Percentiles rank a stretch among this genome's conserved stretches.
Conservation (phyloP, 2,888 invertebrate genomes). For the Crepidodera aurea region DNA sequence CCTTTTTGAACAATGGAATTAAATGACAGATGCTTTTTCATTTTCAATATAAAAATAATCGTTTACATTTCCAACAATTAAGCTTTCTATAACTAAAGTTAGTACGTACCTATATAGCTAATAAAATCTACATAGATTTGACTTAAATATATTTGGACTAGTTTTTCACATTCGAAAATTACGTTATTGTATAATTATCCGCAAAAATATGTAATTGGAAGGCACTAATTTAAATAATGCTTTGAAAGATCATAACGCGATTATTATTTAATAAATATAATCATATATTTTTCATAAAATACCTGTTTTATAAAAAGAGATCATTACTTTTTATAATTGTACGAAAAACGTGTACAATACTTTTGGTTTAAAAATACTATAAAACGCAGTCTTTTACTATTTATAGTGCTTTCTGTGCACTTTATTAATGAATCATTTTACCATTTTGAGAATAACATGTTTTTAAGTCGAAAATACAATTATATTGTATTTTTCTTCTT, state of each 20-base stretch:
- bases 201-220: neutral
- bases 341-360: conserved; percentile 3
- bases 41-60: conserved; percentile 5
- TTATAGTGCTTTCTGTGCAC: conserved; percentile 2
- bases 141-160: conserved; percentile 2
- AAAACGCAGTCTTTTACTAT: conserved; percentile 24
- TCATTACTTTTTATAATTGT: conserved; percentile 15
- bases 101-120: neutral
- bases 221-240: neutral
- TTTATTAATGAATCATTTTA: neutral
- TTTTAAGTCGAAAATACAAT: no score
- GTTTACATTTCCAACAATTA: conserved; percentile 18
- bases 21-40: conserved; percentile 11
- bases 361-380: conserved; percentile 19
- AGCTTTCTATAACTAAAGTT: neutral
- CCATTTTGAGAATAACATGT: neutral
- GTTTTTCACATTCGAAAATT: conserved; percentile 2
- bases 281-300: neutral
- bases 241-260: neutral
- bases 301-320: conserved; percentile 10
- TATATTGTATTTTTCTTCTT: neutral
- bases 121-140: neutral
- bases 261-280: no score
- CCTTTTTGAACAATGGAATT: conserved; percentile 11
- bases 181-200: neutral